phyloP scores from a whole-genome alignment of 2,888 invertebrate species.

The Mythimna lalbum region DNA sequence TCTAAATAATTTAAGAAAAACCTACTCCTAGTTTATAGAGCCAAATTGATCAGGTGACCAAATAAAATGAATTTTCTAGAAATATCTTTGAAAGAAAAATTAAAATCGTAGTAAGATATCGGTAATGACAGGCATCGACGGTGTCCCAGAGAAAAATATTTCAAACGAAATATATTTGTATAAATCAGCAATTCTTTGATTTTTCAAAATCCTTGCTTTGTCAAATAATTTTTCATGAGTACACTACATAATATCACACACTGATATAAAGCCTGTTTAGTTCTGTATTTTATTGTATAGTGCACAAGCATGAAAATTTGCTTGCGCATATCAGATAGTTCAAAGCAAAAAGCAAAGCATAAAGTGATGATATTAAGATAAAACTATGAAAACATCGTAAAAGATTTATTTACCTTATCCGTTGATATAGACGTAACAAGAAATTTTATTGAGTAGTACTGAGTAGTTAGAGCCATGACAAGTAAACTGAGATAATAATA shows the following conservation, averaged over 20 bases:
- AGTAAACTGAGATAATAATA: neutral
- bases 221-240: neutral
- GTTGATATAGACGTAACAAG: neutral
- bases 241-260: neutral
- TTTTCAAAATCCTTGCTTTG: neutral
- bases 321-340: neutral
- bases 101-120: neutral
- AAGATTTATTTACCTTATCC: constrained; percentile 8
- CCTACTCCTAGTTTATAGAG: neutral
- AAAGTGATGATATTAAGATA: constrained; percentile 27
- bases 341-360: constrained; percentile 7
- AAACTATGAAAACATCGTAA: constrained; percentile 28
- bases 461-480: neutral
- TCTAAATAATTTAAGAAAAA: no score
- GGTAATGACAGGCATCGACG: no score
- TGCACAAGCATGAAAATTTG: neutral
- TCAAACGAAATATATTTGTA: neutral
- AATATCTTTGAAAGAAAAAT: neutral
- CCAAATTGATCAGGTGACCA: neutral
- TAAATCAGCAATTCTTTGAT: neutral
- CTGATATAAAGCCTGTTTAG: constrained; percentile 2
- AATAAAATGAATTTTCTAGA: neutral
- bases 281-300: neutral
- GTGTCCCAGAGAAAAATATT: neutral
- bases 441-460: neutral